These are phyloP conservation scores for Pteropus alecto DNA, from an alignment of 2,113 vertebrate genomes.

Conservation along the genomic window DNA sequence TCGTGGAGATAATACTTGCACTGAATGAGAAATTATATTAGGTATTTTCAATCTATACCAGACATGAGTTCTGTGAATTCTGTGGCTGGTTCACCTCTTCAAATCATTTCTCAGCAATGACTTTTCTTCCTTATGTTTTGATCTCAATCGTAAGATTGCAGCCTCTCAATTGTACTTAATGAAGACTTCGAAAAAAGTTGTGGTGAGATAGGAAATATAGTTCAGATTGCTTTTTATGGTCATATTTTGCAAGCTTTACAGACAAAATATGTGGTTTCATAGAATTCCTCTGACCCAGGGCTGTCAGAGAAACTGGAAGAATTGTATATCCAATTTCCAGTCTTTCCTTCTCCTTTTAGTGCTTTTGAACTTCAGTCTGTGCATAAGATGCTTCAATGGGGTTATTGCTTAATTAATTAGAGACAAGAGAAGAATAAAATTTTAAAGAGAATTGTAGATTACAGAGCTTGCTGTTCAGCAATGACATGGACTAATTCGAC, in stretches of 20 bases:
- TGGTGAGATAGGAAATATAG: background rate
- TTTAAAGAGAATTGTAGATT: constrained; percentile 68
- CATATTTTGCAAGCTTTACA: background rate
- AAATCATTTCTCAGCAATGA: background rate
- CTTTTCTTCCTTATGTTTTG: background rate
- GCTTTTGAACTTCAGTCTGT: constrained; percentile 49
- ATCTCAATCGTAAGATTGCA: background rate
- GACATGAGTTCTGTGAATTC: background rate
- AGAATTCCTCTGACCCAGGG: background rate
- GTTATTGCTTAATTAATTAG: constrained; percentile 65
- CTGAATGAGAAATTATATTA: background rate
- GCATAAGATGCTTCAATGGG: background rate
- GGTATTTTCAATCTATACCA: background rate
- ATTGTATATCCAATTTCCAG: background rate
- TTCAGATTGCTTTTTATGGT: background rate
- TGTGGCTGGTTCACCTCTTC: background rate
- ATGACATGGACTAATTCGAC: constrained; percentile 83
- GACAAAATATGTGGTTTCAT: background rate
- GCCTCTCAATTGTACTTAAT: background rate
- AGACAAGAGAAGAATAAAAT: constrained; percentile 44
- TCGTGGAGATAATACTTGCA: background rate
- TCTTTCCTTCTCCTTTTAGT: constrained; percentile 34
- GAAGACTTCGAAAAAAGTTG: background rate
- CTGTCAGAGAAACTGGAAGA: background rate
- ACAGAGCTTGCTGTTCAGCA: constrained; percentile 75